phyloP scores from a whole-genome alignment of 2,888 invertebrate species.

The Volucella bombylans region DNA sequence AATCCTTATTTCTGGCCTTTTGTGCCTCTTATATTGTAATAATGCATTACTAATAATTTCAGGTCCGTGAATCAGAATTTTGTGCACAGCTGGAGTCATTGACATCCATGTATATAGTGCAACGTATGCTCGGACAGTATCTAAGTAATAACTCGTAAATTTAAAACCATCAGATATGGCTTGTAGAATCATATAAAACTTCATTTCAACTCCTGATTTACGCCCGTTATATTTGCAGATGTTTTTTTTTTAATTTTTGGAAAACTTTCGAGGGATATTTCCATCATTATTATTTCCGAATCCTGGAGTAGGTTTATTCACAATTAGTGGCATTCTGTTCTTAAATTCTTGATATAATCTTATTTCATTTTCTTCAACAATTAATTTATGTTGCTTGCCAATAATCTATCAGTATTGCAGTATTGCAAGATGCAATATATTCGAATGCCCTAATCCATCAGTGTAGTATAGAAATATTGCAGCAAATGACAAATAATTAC shows the following conservation, averaged over 20 bases:
- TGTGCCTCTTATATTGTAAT: background rate
- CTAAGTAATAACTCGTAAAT: slow-evolving; percentile 3
- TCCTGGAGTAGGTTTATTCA: slow-evolving; percentile 8
- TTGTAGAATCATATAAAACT: slow-evolving; percentile 21
- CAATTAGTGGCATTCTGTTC: background rate
- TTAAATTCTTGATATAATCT: too few relatives aligned
- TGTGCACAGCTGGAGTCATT: slow-evolving; percentile 28
- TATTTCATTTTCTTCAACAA: too few relatives aligned
- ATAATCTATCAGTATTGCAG: too few relatives aligned
- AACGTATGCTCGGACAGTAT: slow-evolving; percentile 2
- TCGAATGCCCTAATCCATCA: too few relatives aligned
- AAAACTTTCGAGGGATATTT: slow-evolving; percentile 21
- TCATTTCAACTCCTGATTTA: slow-evolving; percentile 1
- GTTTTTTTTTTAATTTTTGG: slow-evolving; percentile 21
- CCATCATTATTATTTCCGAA: slow-evolving; percentile 27
- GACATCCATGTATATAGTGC: slow-evolving; percentile 21
- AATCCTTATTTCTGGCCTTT: too few relatives aligned
- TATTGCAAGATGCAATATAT: too few relatives aligned
- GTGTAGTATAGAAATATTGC: too few relatives aligned
- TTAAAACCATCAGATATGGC: slow-evolving; percentile 22
- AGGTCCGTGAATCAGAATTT: slow-evolving; percentile 20
- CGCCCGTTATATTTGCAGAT: too few relatives aligned
- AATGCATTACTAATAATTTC: slow-evolving; percentile 23
- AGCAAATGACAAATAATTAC: too few relatives aligned
- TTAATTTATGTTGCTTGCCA: too few relatives aligned